These are phyloP conservation scores for Bergia puertoricense DNA, from an alignment of 92 coral and sea anemone genomes.

Conservation along the genomic window DNA sequence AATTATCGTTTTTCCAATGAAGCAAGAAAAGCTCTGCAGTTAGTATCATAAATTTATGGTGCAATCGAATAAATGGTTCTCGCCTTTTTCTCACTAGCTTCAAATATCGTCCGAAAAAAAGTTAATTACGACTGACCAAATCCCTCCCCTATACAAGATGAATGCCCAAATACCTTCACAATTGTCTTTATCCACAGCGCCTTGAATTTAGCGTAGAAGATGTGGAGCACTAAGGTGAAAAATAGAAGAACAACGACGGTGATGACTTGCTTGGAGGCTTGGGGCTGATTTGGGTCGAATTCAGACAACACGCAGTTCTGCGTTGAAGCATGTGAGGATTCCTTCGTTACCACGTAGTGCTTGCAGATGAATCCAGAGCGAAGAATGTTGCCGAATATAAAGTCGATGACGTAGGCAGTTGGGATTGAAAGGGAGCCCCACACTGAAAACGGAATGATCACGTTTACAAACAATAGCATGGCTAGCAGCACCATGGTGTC, in stretches of 20 bases:
- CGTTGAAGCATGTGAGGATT: neutral
- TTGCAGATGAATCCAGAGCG: constrained; percentile 72
- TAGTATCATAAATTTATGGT: no score
- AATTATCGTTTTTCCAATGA: no score
- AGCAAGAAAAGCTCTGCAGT: no score
- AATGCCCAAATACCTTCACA: neutral
- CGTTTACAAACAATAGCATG: constrained; percentile 63
- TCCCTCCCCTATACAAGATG: no score
- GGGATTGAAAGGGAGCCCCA: constrained; percentile 76
- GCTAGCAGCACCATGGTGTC: constrained; percentile 58
- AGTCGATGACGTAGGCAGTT: constrained; percentile 75
- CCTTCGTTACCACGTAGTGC: constrained; percentile 10
- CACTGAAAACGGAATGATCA: constrained; percentile 63
- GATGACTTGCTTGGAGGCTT: constrained; percentile 47
- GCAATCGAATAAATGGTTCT: no score
- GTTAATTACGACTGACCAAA: no score
- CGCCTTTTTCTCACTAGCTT: no score
- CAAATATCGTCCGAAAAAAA: no score
- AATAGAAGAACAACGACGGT: constrained; percentile 40
- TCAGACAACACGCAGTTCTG: constrained; percentile 27
- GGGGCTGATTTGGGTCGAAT: constrained; percentile 50
- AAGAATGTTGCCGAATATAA: constrained; percentile 64
- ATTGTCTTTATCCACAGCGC: constrained; percentile 18
- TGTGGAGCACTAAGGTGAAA: constrained; percentile 5
- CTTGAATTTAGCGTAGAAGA: neutral